Evolutionary conservation across 2,888 invertebrate species (phyloP).

Genomic region (Rapana venosa): DNA sequence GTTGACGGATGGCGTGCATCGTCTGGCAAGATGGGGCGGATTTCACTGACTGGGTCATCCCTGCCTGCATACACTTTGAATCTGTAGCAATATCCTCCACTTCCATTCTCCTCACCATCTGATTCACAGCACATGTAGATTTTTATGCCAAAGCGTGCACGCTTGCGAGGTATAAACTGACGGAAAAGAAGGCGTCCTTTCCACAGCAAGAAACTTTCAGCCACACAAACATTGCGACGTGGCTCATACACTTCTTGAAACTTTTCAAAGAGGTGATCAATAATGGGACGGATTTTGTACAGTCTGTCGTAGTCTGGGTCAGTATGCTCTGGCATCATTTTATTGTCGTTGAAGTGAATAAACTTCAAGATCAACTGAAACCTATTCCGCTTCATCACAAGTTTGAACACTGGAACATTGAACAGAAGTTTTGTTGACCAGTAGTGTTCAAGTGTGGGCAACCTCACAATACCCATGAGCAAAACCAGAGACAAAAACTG

Average conservation of each 20-base stretch:
- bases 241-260: constrained; percentile 42
- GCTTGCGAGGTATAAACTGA: constrained; percentile 41
- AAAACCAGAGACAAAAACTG: constrained; percentile 31
- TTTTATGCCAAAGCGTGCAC: constrained; percentile 41
- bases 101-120: constrained; percentile 26
- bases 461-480: constrained; percentile 33
- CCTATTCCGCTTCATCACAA: constrained; percentile 19
- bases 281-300: constrained; percentile 52
- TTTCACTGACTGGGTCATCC: constrained; percentile 29
- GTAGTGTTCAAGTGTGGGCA: constrained; percentile 27
- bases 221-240: constrained; percentile 28
- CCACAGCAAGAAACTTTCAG: constrained; percentile 38
- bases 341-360: constrained; percentile 55
- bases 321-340: constrained; percentile 18
- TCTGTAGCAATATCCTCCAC: constrained; percentile 37
- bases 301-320: constrained; percentile 46
- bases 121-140: constrained; percentile 39
- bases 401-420: constrained; percentile 12
- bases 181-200: constrained; percentile 41
- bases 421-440: constrained; percentile 28
- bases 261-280: constrained; percentile 45
- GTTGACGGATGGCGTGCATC: not conserved
- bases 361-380: constrained; percentile 45
- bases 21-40: constrained; percentile 6
- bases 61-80: constrained; percentile 37